phyloP scores from a whole-genome alignment of 2,888 invertebrate species.

The Tetramorium bicarinatum region DNA sequence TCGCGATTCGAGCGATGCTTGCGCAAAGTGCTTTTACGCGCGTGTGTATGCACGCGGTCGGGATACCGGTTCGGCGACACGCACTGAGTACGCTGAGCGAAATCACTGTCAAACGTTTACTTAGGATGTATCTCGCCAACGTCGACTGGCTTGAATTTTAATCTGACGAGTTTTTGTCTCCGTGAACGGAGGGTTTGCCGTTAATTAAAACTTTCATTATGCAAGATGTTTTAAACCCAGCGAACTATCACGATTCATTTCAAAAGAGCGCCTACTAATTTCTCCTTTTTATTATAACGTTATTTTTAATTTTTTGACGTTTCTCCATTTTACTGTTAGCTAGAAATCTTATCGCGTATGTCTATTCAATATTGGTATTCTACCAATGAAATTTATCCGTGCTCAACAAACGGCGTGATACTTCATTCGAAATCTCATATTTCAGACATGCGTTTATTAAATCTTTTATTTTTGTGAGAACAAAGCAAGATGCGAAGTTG shows the following conservation, averaged over 20 bases:
- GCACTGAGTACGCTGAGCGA: conserved; percentile 23
- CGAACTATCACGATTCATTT: not conserved
- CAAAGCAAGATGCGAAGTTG: conserved; percentile 16
- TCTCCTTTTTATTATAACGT: not conserved
- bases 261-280: not conserved
- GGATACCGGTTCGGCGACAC: conserved; percentile 43
- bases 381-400: not conserved
- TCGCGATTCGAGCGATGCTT: conserved; percentile 60
- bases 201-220: conserved; percentile 2
- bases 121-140: conserved; percentile 2
- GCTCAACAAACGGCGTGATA: not conserved
- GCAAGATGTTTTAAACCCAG: not conserved
- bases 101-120: conserved; percentile 39
- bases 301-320: not conserved
- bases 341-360: not conserved
- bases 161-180: not conserved
- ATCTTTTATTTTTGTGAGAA: conserved; percentile 22
- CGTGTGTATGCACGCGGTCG: conserved; percentile 46
- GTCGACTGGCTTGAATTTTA: conserved; percentile 21
- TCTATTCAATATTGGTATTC: not conserved
- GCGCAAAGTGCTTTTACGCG: conserved; percentile 74
- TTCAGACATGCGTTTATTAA: conserved; percentile 1
- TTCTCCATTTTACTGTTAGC: not conserved
- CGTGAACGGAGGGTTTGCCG: not conserved
- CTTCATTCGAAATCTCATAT: conserved; percentile 9